Evolutionary conservation across 1,140 invertebrate genomes (phyloP).

Genomic region (Drosophila pachea): DNA sequence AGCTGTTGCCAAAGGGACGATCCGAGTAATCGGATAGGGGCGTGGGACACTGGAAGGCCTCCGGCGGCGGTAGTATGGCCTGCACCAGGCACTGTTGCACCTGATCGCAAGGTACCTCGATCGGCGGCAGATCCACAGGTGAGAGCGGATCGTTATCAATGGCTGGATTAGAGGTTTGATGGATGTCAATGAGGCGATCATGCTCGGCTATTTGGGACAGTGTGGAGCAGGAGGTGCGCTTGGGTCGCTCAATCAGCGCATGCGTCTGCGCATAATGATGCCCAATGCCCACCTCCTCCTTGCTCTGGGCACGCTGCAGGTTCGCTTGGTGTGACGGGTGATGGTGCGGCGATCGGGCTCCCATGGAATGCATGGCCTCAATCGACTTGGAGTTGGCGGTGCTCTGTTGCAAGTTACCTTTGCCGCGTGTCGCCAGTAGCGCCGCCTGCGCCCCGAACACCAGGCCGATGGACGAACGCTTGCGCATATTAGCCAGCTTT

Average conservation of each 20-base stretch:
- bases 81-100: slow-evolving; percentile 81
- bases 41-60: slow-evolving; percentile 85
- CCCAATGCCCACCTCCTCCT: slow-evolving; percentile 69
- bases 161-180: slow-evolving; percentile 21
- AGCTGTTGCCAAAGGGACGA: slow-evolving; percentile 79
- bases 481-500: slow-evolving; percentile 70
- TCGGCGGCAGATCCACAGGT: slow-evolving; percentile 78
- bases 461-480: slow-evolving; percentile 74
- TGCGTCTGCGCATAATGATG: slow-evolving; percentile 40
- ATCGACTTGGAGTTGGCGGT: slow-evolving; percentile 72
- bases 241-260: slow-evolving; percentile 52
- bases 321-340: slow-evolving; percentile 32
- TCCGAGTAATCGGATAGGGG: slow-evolving; percentile 82
- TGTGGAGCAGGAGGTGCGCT: slow-evolving; percentile 74
- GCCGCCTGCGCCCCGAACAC: slow-evolving; percentile 76
- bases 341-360: slow-evolving; percentile 52
- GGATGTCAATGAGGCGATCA: slow-evolving; percentile 77
- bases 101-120: slow-evolving; percentile 79
- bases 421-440: slow-evolving; percentile 73
- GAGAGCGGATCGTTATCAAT: slow-evolving; percentile 66
- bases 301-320: slow-evolving; percentile 70
- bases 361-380: slow-evolving; percentile 70
- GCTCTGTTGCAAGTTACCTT: slow-evolving; percentile 77
- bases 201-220: slow-evolving; percentile 77
- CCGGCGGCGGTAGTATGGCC: slow-evolving; percentile 86